Evolutionary conservation across 2,888 invertebrate species (phyloP).

Genomic region (Cephus runcator): DNA sequence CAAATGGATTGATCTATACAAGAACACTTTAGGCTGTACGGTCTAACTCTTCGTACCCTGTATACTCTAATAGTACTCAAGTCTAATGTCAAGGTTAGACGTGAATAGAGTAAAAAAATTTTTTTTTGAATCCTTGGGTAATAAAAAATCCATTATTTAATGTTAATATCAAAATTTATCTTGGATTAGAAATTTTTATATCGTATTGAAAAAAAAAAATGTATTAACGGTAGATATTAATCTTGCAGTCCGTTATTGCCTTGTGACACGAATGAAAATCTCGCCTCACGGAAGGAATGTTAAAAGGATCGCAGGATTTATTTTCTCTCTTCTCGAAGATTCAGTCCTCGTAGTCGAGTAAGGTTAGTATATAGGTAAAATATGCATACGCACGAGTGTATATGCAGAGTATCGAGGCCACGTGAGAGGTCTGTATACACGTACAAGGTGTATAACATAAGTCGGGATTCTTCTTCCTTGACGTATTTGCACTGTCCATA

Average conservation of each 20-base stretch:
- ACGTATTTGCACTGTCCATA: neutral
- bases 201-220: neutral
- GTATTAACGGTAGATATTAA: neutral
- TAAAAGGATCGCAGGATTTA: neutral
- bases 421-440: neutral
- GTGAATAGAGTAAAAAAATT: too few relatives aligned
- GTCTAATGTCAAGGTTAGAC: neutral
- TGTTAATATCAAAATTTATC: neutral
- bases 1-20: neutral
- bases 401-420: slow-evolving; percentile 1
- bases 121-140: too few relatives aligned
- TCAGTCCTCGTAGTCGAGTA: neutral
- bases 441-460: neutral
- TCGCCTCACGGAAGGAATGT: neutral
- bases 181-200: neutral
- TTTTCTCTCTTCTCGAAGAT: neutral
- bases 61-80: neutral
- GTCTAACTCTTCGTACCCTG: neutral
- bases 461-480: neutral
- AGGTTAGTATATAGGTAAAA: neutral
- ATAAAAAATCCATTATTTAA: too few relatives aligned
- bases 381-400: neutral
- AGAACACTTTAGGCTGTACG: neutral
- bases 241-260: neutral
- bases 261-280: neutral